Base-by-base conservation (phyloP, 2,888 invertebrate species). In the Salpingus planirostris region DNA sequence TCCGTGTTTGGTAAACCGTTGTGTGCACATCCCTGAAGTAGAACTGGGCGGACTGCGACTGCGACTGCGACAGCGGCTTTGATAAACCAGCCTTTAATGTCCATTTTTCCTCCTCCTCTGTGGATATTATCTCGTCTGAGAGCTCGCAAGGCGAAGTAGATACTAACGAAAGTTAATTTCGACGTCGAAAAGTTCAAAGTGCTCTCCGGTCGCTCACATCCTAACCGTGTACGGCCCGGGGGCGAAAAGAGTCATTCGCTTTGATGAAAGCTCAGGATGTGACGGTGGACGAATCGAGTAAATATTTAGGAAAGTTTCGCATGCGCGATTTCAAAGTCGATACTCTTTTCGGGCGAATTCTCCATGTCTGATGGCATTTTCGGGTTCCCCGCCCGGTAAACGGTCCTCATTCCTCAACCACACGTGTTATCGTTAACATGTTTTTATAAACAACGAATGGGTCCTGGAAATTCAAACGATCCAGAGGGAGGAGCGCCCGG, bases 341-440 rank as follows among this genome's bases (percentile, higher is more conserved):
- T 36, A 44, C 42, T 42, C 40, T 38, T 39, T 42, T 42, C 32
- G 27, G 33, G 7, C 8, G 25, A 36, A 41, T n/a, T n/a, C n/a
- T n/a, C n/a, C n/a, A n/a, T n/a, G 38, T 34, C 42, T 42, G 37
- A 44, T 44, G 38, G 40, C 42, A 34, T 38, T 36, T 27, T 33
- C 29, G 28, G 29, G 27, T 27, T 40, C 37, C 38, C 34, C 36
- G 39, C 38, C 39, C 35, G 21, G 38, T 39, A 40, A 42, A 41
- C 34, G 40, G 32, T 32, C 40, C 37, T 38, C 35, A 43, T 36
- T 28, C 38, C 27, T 14, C 5, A 26, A 33, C 38, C 40, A n/a
- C 42, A 45, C 43, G 45, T 46, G 46, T 42, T 45, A 40, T 40
- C 40, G 36, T 40, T 40, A 39, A 31, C 39, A 35, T 34, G 36